phyloP scores from a whole-genome alignment of 1,140 invertebrate species.

The Hyposmocoma kahamanoa region DNA sequence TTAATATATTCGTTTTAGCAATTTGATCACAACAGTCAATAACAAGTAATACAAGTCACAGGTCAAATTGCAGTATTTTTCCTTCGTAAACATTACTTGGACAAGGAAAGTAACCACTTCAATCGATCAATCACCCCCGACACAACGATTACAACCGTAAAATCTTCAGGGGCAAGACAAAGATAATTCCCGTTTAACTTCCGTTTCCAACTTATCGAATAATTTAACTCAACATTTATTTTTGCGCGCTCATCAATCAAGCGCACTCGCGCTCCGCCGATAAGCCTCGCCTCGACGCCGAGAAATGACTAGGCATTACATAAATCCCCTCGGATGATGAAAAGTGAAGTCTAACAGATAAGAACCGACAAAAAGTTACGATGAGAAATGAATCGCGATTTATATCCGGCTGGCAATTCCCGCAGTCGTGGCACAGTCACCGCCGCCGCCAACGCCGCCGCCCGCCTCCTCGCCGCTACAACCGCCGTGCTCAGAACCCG shows the following conservation, averaged over 20 bases:
- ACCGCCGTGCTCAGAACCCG: background rate
- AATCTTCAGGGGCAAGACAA: conserved; percentile 68
- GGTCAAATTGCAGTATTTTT: too few species aligned
- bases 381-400: conserved; percentile 76
- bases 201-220: conserved; percentile 75
- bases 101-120: too few species aligned
- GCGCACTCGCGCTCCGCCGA: conserved; percentile 62
- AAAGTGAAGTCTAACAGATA: conserved; percentile 76
- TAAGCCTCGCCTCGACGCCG: conserved; percentile 69
- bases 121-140: conserved; percentile 58
- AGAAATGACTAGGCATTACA: conserved; percentile 76
- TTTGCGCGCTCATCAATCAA: conserved; percentile 75
- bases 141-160: conserved; percentile 68
- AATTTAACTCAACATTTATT: conserved; percentile 76
- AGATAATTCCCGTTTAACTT: conserved; percentile 76
- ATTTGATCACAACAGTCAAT: too few species aligned
- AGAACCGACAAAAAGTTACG: conserved; percentile 75
- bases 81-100: too few species aligned
- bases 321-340: conserved; percentile 75
- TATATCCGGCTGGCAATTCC: conserved; percentile 59
- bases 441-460: conserved; percentile 19
- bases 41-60: too few species aligned
- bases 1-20: too few species aligned
- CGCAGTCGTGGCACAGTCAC: conserved; percentile 22
- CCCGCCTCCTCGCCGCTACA: conserved; percentile 4